These are phyloP conservation scores for Drosophila paulistorum DNA, from an alignment of 1,140 invertebrate species.

Conservation along the genomic window DNA sequence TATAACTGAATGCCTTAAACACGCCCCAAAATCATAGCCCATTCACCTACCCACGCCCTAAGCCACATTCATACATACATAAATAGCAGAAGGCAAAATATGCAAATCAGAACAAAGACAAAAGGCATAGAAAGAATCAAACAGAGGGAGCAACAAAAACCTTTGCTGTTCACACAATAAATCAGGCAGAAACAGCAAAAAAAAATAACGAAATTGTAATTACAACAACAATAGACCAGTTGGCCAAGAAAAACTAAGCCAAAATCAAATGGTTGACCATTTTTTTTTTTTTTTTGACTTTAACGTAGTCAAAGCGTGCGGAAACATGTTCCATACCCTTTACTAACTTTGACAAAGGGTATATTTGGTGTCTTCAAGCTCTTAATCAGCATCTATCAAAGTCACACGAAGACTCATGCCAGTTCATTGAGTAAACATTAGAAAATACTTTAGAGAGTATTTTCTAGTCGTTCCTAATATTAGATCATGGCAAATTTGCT, in stretches of 20 bases:
- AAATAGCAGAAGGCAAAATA: constrained; percentile 25
- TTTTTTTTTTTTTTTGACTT: constrained; percentile 25
- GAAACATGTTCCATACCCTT: not conserved
- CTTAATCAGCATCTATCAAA: too few relatives aligned
- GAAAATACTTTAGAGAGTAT: not conserved
- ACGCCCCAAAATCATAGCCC: constrained; percentile 29
- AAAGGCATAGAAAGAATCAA: constrained; percentile 31
- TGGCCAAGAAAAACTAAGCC: constrained; percentile 38
- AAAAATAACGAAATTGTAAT: constrained; percentile 2
- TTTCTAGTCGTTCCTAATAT: not conserved
- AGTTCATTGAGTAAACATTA: too few relatives aligned
- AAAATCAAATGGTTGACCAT: constrained; percentile 38
- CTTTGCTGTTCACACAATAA: constrained; percentile 44
- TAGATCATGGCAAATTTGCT: constrained; percentile 18
- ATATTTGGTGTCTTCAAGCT: not conserved
- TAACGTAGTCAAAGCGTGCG: not conserved
- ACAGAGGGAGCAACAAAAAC: not conserved
- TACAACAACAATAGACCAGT: constrained; percentile 18
- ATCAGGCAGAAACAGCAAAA: constrained; percentile 37
- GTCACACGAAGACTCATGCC: too few relatives aligned
- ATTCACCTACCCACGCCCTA: constrained; percentile 11
- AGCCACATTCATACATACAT: constrained; percentile 12
- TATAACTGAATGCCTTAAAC: constrained; percentile 14
- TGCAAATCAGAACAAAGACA: constrained; percentile 37
- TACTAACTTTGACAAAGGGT: not conserved